Percentiles rank a stretch among this genome's conserved stretches.
phyloP scores from a whole-genome alignment of 2,888 invertebrate species.

The Steinernema scapterisci region DNA sequence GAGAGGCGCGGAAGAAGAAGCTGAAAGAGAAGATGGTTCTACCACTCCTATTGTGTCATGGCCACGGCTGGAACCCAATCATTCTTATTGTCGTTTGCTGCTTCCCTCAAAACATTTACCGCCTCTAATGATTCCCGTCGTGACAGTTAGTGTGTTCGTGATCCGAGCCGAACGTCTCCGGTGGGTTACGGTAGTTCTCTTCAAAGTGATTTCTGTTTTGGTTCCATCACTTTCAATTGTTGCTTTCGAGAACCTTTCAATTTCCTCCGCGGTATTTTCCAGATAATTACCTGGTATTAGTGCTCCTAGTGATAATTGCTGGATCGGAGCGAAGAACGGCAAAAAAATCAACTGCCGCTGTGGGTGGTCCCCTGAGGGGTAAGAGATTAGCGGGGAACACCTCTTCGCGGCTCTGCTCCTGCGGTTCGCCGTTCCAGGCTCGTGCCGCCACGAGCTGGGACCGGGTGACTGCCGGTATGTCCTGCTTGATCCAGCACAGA shows the following conservation, averaged over 20 bases:
- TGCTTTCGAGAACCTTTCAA: background rate
- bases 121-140: conserved; percentile 14
- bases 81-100: conserved; percentile 19
- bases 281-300: no score
- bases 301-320: no score
- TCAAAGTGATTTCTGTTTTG: background rate
- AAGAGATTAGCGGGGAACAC: background rate
- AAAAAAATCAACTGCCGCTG: conserved; percentile 7
- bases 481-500: conserved; percentile 14
- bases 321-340: no score
- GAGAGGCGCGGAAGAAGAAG: conserved; percentile 11
- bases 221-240: background rate
- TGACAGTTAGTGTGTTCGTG: conserved; percentile 8
- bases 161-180: background rate
- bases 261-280: no score
- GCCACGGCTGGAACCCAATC: conserved; percentile 32
- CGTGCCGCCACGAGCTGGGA: no score
- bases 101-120: conserved; percentile 21
- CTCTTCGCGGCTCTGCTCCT: background rate
- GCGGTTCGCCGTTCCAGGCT: conserved; percentile 16
- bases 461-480: background rate
- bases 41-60: conserved; percentile 19
- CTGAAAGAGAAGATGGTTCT: conserved; percentile 13
- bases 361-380: background rate
- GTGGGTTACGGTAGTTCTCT: conserved; percentile 23